phyloP scores from a whole-genome alignment of 2,888 invertebrate genomes.

The Rhopalosiphum nymphaeae region DNA sequence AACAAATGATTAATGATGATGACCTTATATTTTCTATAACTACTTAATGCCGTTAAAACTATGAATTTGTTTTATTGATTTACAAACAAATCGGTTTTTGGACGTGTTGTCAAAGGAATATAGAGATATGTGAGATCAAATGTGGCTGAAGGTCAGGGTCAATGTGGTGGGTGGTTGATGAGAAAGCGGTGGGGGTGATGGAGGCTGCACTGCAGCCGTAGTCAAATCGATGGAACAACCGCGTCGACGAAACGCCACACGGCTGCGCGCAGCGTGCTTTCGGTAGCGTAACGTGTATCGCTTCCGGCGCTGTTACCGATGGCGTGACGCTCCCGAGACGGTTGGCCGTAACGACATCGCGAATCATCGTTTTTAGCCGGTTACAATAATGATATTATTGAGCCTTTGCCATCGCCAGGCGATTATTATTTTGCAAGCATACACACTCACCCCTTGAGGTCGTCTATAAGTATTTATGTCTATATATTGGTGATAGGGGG shows the following conservation, averaged over 20 bases:
- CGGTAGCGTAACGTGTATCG: not conserved
- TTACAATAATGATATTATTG: not conserved
- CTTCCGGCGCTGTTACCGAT: not conserved
- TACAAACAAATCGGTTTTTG: not conserved
- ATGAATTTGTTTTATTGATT: not conserved
- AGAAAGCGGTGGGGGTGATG: not conserved
- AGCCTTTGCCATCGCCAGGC: not conserved
- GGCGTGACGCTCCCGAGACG: not conserved
- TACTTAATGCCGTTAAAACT: not conserved
- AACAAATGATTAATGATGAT: not conserved
- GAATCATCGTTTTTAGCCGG: not conserved
- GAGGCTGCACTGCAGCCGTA: conserved; percentile 4
- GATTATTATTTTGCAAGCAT: not conserved
- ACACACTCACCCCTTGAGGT: not conserved
- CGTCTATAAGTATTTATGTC: not conserved
- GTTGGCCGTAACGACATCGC: not conserved
- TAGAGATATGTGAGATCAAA: not conserved
- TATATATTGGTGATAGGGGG: not conserved
- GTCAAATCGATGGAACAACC: conserved; percentile 57
- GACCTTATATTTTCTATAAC: not conserved
- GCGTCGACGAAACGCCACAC: conserved; percentile 28
- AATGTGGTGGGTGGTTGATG: not conserved
- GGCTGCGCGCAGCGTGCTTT: conserved; percentile 25
- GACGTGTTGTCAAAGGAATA: not conserved
- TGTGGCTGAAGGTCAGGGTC: conserved; percentile 54